These are phyloP conservation scores for Agrochola lychnidis DNA, from an alignment of 2,888 invertebrate species.

Conservation along the genomic window DNA sequence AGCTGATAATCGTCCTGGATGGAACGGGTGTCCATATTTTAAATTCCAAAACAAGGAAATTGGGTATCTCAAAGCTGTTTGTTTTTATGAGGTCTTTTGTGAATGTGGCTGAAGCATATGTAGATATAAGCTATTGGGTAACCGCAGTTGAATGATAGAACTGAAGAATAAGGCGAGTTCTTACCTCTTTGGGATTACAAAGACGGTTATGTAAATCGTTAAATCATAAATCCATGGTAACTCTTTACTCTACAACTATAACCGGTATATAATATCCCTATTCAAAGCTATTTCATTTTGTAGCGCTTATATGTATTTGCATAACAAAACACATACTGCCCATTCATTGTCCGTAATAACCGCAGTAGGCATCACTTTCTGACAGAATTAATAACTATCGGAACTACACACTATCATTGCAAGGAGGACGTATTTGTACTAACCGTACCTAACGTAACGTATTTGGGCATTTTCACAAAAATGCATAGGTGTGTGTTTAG, in stretches of 20 bases:
- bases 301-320: slow-evolving; percentile 40
- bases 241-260: neutral
- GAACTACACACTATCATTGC: neutral
- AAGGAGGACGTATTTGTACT: neutral
- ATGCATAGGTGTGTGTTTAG: no score
- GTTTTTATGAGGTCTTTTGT: neutral
- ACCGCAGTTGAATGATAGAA: neutral
- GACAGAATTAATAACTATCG: slow-evolving; percentile 24
- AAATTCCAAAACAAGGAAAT: neutral
- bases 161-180: neutral
- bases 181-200: neutral
- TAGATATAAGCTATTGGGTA: neutral
- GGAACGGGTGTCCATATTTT: neutral
- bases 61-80: neutral
- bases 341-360: slow-evolving; percentile 50
- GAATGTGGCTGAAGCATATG: no score
- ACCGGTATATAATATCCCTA: slow-evolving; percentile 5
- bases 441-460: neutral
- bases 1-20: neutral
- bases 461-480: no score
- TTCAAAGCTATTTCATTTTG: slow-evolving; percentile 10
- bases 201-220: slow-evolving; percentile 18
- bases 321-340: slow-evolving; percentile 34
- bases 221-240: slow-evolving; percentile 11
- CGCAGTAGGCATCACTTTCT: slow-evolving; percentile 16